Conservation (phyloP, 2,888 invertebrate species). For the Punctoribates punctum region DNA sequence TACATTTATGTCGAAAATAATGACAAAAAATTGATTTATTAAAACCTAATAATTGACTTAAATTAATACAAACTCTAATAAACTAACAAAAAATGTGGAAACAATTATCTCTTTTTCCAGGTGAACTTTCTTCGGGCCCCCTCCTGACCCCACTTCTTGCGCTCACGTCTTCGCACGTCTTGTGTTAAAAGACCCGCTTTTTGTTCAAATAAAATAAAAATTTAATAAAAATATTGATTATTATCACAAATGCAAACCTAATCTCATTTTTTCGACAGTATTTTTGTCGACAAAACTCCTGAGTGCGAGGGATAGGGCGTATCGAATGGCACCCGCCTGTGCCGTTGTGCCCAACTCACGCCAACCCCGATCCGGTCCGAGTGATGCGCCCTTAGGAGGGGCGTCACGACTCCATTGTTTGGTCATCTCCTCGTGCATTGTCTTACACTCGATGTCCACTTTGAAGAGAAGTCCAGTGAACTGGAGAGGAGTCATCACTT, state of each 20-base stretch:
- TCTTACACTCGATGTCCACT: slow-evolving; percentile 73
- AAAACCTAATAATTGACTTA: too few relatives aligned
- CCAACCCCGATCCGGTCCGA: neutral
- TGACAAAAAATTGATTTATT: too few relatives aligned
- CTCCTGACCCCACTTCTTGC: slow-evolving; percentile 88
- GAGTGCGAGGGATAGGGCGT: slow-evolving; percentile 78
- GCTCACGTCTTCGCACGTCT: slow-evolving; percentile 72
- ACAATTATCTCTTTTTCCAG: slow-evolving; percentile 60
- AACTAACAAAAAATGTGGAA: neutral
- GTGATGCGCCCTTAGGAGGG: neutral
- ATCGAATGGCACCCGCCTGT: slow-evolving; percentile 83
- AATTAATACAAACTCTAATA: too few relatives aligned
- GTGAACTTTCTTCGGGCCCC: slow-evolving; percentile 85
- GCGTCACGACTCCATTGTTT: slow-evolving; percentile 40
- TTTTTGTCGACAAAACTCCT: slow-evolving; percentile 74
- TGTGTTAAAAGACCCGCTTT: slow-evolving; percentile 75
- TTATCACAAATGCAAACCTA: slow-evolving; percentile 63
- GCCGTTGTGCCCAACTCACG: slow-evolving; percentile 70
- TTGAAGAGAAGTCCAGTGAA: slow-evolving; percentile 69
- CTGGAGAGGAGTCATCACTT: slow-evolving; percentile 74
- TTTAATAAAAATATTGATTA: slow-evolving; percentile 34
- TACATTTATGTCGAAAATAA: too few relatives aligned
- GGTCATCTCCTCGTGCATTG: slow-evolving; percentile 41
- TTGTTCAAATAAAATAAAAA: slow-evolving; percentile 53
- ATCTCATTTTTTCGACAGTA: slow-evolving; percentile 75